phyloP scores from a whole-genome alignment of 2,888 invertebrate species.

The Dione vanillae region DNA sequence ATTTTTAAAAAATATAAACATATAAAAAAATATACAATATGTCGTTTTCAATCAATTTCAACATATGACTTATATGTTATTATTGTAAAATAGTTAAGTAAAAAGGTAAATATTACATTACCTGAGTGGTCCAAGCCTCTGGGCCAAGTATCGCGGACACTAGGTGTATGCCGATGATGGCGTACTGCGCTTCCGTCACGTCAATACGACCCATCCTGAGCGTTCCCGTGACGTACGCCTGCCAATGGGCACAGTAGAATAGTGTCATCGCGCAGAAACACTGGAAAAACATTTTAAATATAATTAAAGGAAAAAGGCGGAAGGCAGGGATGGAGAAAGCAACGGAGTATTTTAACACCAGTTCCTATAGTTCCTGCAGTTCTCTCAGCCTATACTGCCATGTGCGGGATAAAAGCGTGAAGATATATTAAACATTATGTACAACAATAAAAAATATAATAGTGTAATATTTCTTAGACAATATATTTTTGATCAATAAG shows the following conservation, averaged over 20 bases:
- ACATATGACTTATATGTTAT: not conserved
- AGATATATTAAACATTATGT: too few species aligned
- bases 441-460: too few species aligned
- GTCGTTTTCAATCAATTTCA: not conserved
- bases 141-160: slow-evolving; percentile 94
- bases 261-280: slow-evolving; percentile 97
- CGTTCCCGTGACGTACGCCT: slow-evolving; percentile 98
- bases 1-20: slow-evolving; percentile 65
- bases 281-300: slow-evolving; percentile 80
- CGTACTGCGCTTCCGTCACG: slow-evolving; percentile 99
- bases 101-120: slow-evolving; percentile 61
- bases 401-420: too few species aligned
- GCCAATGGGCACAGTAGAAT: slow-evolving; percentile 99
- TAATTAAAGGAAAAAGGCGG: too few species aligned
- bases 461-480: too few species aligned
- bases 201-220: slow-evolving; percentile 95
- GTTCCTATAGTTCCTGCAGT: too few species aligned
- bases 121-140: slow-evolving; percentile 90
- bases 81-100: not conserved
- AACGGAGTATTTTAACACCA: too few species aligned
- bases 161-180: slow-evolving; percentile 94
- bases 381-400: too few species aligned
- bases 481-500: too few species aligned
- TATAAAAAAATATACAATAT: not conserved
- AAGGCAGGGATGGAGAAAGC: too few species aligned